Conservation (phyloP, 2,113 vertebrate species). For the Tragelaphus strepsiceros region DNA sequence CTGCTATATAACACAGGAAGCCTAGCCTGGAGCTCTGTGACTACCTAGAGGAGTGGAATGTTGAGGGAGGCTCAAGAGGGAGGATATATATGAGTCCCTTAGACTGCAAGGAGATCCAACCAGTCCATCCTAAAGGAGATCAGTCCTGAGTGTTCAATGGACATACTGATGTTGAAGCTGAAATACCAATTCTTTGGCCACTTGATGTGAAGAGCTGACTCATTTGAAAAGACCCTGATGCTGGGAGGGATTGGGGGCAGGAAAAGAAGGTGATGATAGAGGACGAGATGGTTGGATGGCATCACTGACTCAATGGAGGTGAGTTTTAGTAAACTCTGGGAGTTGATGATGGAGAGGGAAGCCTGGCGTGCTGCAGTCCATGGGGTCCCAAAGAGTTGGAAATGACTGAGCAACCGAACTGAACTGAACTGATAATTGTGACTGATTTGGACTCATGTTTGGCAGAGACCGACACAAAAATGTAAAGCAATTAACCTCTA, state of each 20-base stretch:
- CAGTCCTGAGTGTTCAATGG: background rate
- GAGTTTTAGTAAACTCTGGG: background rate
- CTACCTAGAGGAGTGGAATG: background rate
- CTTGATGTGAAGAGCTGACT: background rate
- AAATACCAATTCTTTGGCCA: background rate
- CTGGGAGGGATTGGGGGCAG: background rate
- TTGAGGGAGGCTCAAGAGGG: background rate
- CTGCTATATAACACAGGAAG: background rate
- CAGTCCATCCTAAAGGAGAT: background rate
- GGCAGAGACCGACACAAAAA: background rate
- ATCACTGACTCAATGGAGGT: background rate
- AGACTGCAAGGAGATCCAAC: background rate
- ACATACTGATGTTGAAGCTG: background rate
- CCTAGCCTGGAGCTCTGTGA: background rate
- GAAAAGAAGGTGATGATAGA: background rate
- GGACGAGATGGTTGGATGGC: background rate
- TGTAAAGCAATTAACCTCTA: background rate
- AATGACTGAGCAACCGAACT: background rate
- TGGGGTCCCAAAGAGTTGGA: background rate
- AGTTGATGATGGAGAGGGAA: background rate
- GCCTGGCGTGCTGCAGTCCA: background rate
- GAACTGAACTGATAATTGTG: background rate
- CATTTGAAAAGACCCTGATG: background rate
- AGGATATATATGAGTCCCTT: background rate
- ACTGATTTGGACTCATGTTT: background rate